Conservation (phyloP, 2,888 invertebrate genomes). For the Hedya salicella region DNA sequence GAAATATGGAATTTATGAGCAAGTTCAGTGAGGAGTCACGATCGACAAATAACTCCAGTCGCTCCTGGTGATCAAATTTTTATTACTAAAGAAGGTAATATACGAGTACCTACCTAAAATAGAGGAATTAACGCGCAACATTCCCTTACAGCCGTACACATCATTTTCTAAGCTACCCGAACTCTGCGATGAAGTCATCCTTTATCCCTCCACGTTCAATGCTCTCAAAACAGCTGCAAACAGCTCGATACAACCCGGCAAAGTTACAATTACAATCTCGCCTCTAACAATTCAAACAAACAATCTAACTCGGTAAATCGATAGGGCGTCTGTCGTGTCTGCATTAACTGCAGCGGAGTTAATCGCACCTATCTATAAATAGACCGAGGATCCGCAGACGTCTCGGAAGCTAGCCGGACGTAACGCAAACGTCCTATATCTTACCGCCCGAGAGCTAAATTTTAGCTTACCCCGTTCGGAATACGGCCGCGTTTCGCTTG, state of each 20-base stretch:
- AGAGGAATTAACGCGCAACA: no score
- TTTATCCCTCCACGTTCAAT: constrained; percentile 5
- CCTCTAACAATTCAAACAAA: constrained; percentile 53
- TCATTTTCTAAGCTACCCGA: background rate
- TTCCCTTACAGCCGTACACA: background rate
- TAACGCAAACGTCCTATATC: constrained; percentile 53
- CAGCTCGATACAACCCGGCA: constrained; percentile 11
- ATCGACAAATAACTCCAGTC: no score
- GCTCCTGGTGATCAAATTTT: no score
- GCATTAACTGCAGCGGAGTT: constrained; percentile 65
- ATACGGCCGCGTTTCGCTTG: constrained; percentile 54
- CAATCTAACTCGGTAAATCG: constrained; percentile 56
- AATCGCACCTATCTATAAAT: constrained; percentile 77
- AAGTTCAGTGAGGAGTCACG: no score
- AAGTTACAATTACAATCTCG: constrained; percentile 25
- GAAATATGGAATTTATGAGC: no score
- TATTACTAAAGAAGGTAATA: no score
- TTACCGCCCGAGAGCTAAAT: constrained; percentile 47
- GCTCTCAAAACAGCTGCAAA: constrained; percentile 21
- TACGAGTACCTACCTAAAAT: no score
- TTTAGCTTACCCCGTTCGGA: constrained; percentile 46
- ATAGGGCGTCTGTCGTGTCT: constrained; percentile 46
- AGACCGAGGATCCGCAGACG: constrained; percentile 77
- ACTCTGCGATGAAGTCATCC: background rate
- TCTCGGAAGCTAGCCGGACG: constrained; percentile 56